Conservation (phyloP, 2,113 vertebrate genomes). For the Pangasianodon gigas region DNA sequence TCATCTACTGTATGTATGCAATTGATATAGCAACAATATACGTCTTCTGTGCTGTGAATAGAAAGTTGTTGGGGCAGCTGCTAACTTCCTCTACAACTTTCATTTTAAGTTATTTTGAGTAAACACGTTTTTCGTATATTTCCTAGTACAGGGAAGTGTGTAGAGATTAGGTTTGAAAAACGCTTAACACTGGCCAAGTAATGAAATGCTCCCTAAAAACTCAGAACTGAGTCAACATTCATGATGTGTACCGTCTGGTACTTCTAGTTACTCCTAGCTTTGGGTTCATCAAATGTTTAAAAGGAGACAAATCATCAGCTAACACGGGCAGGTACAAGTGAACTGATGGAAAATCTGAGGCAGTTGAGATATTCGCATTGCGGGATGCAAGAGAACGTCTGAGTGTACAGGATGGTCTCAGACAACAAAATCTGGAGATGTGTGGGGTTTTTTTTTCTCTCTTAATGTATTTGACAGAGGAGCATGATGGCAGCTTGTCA, state of each 20-base stretch:
- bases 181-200: background rate
- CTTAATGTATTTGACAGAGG: background rate
- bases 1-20: background rate
- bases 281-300: background rate
- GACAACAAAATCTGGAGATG: background rate
- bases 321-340: background rate
- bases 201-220: background rate
- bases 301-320: background rate
- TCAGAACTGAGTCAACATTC: background rate
- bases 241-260: background rate
- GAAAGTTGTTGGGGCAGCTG: slow-evolving; percentile 12
- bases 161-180: background rate
- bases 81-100: background rate
- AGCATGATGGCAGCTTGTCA: background rate
- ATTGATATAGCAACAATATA: background rate
- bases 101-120: background rate
- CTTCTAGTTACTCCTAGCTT: background rate
- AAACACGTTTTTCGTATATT: background rate
- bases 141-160: background rate
- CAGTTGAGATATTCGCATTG: background rate
- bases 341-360: background rate
- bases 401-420: background rate
- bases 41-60: background rate
- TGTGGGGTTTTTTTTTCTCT: background rate
- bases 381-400: background rate